Base-by-base conservation (phyloP, 2,113 vertebrate species). In the Mesoclemmys tuberculata region DNA sequence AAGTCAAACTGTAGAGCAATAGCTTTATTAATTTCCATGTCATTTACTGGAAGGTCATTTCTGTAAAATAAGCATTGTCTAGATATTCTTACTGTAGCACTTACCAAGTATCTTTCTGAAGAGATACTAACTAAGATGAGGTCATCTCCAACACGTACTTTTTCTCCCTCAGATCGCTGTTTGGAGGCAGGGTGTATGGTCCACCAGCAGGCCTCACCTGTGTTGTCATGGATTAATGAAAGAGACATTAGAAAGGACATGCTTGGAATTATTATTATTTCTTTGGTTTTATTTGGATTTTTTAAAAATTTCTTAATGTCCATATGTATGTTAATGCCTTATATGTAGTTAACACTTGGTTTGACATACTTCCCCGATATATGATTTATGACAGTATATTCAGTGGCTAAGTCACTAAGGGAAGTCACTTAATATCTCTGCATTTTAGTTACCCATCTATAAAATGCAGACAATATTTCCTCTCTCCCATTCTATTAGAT, bases 111-210 rank as follows among this genome's bases (percentile, higher is more conserved):
- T 92, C 99, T 98, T 92, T 99, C 99, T 49, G 99, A 99, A 48
- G 99, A 99, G 90, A 99, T 98, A n/a, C 99, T 99, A 97, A 99
- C 99, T 91, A 99, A 98, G 96, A 99, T 99, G 93, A 99, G 99
- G 95, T 99, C 99, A 96, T 99, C 99, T 90, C 99, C 99, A 38
- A 99, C 99, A 35, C 99, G 98, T 1, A 99, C 99, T 97, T 99
- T 99, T 96, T 99, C 99, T 85, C 99, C 99, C 96, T 99, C 99
- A 10, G 99, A 99, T 92, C 99, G 98, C 78, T 99, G 98, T 91
- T 99, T 99, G 21, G 98, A 99, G 82, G 98, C 98, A 21, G 98
- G 98, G 84, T 99, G 98, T 46, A 99, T 99, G 13, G 98, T 99
- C 98, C 98, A 99, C 99, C 99, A 99, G 89, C 99, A 99, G 3